Percentiles rank a stretch among this genome's conserved stretches.
phyloP scores from a whole-genome alignment of 2,797 vertebrate genomes.

The Siniperca undulata region DNA sequence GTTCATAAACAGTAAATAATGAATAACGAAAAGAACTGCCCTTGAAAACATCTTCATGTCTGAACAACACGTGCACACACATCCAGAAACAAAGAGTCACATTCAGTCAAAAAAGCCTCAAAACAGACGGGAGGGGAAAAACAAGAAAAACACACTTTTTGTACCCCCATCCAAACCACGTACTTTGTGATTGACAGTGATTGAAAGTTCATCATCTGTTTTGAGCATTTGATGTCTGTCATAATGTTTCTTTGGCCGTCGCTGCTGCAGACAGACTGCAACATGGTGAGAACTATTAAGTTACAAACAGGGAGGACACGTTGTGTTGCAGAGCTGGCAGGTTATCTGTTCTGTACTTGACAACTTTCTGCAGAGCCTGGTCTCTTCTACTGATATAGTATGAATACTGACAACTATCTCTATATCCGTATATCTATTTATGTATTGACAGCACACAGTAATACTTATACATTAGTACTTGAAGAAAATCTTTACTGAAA shows the following conservation, averaged over 20 bases:
- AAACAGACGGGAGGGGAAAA: background rate
- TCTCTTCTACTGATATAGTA: too few species aligned
- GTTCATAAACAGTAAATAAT: background rate
- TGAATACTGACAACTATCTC: background rate
- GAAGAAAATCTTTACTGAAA: background rate
- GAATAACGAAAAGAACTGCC: background rate
- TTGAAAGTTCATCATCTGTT: constrained; percentile 33
- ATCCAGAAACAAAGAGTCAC: background rate
- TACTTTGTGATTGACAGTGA: constrained; percentile 21
- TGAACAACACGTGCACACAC: background rate
- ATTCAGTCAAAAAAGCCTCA: constrained; percentile 1
- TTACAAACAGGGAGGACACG: background rate
- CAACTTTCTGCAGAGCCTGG: background rate
- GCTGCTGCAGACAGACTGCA: constrained; percentile 1
- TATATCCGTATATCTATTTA: background rate
- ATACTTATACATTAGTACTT: background rate
- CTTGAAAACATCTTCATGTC: background rate
- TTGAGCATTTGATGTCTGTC: constrained; percentile 28
- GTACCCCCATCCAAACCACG: constrained; percentile 10
- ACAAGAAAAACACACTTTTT: constrained; percentile 9
- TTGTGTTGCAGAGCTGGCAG: constrained; percentile 1
- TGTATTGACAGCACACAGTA: background rate
- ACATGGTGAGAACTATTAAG: constrained; percentile 11
- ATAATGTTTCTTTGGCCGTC: constrained; percentile 27
- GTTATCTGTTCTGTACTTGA: constrained; percentile 3